phyloP scores from a whole-genome alignment of 2,797 vertebrate genomes.

The Gobio occitaniae region DNA sequence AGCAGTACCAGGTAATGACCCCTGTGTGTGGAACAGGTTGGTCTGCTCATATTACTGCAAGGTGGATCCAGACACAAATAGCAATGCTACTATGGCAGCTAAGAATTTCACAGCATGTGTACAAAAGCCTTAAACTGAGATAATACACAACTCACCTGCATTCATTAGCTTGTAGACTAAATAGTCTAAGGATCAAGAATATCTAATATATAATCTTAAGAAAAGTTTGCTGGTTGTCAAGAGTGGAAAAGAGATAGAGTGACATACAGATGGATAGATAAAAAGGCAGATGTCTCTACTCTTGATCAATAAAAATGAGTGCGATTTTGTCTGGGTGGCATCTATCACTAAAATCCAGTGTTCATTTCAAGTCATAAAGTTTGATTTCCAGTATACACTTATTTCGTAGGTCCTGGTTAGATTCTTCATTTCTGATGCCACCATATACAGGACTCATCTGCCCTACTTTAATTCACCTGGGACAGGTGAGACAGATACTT shows the following conservation, averaged over 20 bases:
- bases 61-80: constrained; percentile 30
- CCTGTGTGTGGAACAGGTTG: not conserved
- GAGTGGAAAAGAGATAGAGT: not conserved
- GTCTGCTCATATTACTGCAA: constrained; percentile 25
- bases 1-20: not conserved
- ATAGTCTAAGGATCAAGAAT: not conserved
- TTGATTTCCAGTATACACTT: not conserved
- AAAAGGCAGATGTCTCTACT: constrained; percentile 8
- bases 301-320: not conserved
- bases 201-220: constrained; percentile 11
- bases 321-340: not conserved
- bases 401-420: no score
- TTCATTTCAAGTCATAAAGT: constrained; percentile 25
- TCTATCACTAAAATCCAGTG: not conserved
- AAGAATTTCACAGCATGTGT: not conserved
- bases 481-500: constrained; percentile 33
- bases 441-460: constrained; percentile 2
- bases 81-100: not conserved
- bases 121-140: constrained; percentile 65
- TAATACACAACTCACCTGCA: constrained; percentile 67
- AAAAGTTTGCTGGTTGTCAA: constrained; percentile 31
- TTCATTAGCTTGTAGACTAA: constrained; percentile 12
- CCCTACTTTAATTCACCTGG: constrained; percentile 25
- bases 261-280: not conserved
- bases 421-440: not conserved